Conservation (phyloP, 2,113 vertebrate species). For the Sminthopsis crassicaudata region DNA sequence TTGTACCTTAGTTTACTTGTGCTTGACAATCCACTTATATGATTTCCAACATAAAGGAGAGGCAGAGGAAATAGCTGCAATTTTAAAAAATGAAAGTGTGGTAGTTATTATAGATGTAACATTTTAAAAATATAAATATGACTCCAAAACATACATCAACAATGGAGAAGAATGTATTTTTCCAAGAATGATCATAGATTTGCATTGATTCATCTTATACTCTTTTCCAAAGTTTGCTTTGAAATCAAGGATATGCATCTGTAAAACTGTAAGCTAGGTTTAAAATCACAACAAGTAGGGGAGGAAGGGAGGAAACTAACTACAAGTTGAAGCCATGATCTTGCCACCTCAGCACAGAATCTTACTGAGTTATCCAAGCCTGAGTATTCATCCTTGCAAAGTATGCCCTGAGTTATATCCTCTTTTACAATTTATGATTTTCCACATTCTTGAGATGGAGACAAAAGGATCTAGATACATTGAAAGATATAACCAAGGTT, state of each 20-base stretch:
- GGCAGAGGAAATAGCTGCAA: conserved; percentile 88
- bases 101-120: conserved; percentile 52
- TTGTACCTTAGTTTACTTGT: conserved; percentile 88
- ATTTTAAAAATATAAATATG: conserved; percentile 19
- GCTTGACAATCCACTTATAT: conserved; percentile 87
- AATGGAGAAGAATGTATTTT: conserved; percentile 8
- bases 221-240: neutral
- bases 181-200: neutral
- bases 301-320: neutral
- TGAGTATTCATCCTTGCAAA: too few species aligned
- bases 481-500: conserved; percentile 5
- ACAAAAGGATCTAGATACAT: neutral
- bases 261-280: too few species aligned
- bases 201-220: conserved; percentile 15
- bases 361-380: neutral
- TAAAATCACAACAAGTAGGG: neutral
- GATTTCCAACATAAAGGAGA: conserved; percentile 88
- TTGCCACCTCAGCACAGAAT: neutral
- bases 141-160: neutral
- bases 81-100: conserved; percentile 42
- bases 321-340: neutral
- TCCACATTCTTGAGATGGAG: conserved; percentile 1
- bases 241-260: neutral
- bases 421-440: neutral
- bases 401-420: neutral